Evolutionary conservation across 2,797 vertebrate genomes (phyloP).

Genomic region (Peromyscus aztecus): DNA sequence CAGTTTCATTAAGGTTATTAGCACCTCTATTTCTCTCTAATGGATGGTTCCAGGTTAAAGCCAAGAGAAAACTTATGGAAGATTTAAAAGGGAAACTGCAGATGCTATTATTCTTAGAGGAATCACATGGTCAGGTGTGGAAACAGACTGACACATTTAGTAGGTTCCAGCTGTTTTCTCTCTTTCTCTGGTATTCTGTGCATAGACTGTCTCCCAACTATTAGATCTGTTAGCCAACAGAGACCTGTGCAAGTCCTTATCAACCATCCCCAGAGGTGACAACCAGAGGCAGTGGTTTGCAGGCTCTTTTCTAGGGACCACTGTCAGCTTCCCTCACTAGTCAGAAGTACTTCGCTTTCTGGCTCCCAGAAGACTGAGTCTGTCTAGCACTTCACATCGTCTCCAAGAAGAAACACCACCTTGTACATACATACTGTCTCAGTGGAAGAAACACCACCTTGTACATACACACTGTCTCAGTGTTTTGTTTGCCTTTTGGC

Average conservation of each 20-base stretch:
- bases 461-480: neutral
- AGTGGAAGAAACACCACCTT: no score
- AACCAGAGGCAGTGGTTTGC: neutral
- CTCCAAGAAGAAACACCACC: neutral
- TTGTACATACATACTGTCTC: neutral
- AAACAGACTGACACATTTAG: neutral
- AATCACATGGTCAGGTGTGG: neutral
- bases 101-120: neutral
- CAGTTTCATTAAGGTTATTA: neutral
- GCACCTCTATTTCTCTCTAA: neutral
- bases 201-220: neutral
- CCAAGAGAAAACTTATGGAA: neutral
- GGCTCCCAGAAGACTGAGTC: neutral
- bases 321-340: neutral
- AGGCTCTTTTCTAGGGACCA: neutral
- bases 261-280: neutral
- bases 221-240: neutral
- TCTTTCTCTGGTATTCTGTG: neutral
- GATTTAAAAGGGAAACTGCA: neutral
- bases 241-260: neutral
- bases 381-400: neutral
- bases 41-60: neutral
- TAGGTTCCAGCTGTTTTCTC: neutral
- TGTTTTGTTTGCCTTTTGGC: neutral
- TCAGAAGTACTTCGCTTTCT: neutral